Evolutionary conservation across 64 coral and sea anemone species (phyloP).

Genomic region (Trachythela sp.): DNA sequence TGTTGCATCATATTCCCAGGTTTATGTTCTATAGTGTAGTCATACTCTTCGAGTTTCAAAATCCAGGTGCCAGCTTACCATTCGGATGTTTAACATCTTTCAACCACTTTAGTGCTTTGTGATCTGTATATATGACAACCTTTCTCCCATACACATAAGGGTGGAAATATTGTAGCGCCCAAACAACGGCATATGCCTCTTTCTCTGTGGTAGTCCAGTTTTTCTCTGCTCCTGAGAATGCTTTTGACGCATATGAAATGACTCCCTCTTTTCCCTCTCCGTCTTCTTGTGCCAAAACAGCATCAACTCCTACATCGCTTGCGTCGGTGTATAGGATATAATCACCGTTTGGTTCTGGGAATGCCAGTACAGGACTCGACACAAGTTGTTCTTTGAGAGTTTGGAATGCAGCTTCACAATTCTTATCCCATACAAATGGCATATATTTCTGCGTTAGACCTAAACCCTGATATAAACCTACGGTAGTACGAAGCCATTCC

Average conservation of each 20-base stretch:
- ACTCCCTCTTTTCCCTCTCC: not conserved
- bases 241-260: not conserved
- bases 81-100: not conserved
- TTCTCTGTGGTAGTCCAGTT: not conserved
- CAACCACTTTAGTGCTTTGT: not conserved
- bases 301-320: not conserved
- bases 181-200: not conserved
- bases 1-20: too few species aligned
- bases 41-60: too few species aligned
- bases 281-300: constrained; percentile 9
- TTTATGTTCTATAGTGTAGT: too few species aligned
- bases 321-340: not conserved
- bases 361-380: not conserved
- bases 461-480: not conserved
- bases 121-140: not conserved
- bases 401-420: not conserved
- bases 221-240: not conserved
- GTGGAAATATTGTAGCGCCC: not conserved
- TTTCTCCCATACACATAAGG: not conserved
- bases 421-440: not conserved
- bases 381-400: not conserved
- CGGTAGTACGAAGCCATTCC: not conserved
- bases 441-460: not conserved
- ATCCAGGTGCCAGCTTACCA: too few species aligned
- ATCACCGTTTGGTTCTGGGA: not conserved